Evolutionary conservation across 2,797 vertebrate species (phyloP).

Genomic region (Sebastes flavidus): DNA sequence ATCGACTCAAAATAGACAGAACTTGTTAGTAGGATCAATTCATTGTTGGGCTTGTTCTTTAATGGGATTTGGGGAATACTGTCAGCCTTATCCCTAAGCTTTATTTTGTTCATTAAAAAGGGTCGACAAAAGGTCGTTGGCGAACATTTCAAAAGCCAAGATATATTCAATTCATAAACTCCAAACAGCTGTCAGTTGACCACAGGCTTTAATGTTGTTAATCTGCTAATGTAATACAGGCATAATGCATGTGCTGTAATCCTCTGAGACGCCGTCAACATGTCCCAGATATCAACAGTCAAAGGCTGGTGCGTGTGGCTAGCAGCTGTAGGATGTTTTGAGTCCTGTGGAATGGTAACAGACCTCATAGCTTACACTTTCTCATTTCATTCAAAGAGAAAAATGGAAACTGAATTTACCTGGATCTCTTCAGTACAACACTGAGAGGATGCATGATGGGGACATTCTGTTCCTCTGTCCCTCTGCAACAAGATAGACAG

Average conservation of each 20-base stretch:
- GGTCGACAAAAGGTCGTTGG: not conserved
- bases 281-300: not conserved
- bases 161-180: not conserved
- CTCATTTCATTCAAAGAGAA: not conserved
- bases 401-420: not conserved
- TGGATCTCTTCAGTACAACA: not conserved
- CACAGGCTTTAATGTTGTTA: not conserved
- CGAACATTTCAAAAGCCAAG: not conserved
- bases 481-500: not conserved
- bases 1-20: not conserved
- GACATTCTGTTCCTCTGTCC: slow-evolving; percentile 3
- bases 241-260: not conserved
- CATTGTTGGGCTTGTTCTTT: not conserved
- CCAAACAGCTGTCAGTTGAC: not conserved
- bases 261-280: not conserved
- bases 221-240: not conserved
- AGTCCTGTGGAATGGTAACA: not conserved
- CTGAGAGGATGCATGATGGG: not conserved
- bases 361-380: not conserved
- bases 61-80: not conserved
- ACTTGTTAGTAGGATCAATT: not conserved
- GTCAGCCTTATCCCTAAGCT: not conserved
- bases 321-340: not conserved
- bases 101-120: not conserved
- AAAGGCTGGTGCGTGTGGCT: not conserved